These are phyloP conservation scores for Melozone crissalis DNA, from an alignment of 2,113 vertebrate genomes.

Conservation along the genomic window DNA sequence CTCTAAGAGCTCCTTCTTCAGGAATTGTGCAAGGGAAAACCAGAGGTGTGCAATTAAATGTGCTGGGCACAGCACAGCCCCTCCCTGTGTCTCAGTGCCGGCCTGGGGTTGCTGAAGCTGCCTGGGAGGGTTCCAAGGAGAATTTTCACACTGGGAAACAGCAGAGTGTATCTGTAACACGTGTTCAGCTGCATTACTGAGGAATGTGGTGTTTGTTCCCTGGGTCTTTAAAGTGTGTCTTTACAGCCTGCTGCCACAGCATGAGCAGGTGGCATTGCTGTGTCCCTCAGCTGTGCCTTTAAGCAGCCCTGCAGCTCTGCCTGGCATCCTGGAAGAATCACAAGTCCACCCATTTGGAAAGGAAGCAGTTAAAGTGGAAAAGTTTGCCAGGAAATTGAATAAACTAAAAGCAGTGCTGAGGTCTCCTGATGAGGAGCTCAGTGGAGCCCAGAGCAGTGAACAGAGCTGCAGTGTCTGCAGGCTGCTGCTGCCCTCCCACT, in stretches of 20 bases:
- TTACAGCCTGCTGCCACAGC: accelerated
- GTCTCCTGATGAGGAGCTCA: not conserved
- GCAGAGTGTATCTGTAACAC: not conserved
- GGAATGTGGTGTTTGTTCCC: not conserved
- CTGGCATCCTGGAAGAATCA: not conserved
- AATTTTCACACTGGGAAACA: not conserved
- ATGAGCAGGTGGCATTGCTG: not conserved
- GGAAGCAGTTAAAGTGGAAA: constrained; percentile 36
- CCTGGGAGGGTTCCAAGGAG: not conserved
- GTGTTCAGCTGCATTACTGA: not conserved
- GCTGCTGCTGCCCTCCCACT: constrained; percentile 27
- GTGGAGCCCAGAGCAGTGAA: not conserved
- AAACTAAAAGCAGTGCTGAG: not conserved
- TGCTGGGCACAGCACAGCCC: not conserved
- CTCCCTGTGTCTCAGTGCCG: not conserved
- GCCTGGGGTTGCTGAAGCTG: not conserved
- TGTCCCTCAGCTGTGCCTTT: not conserved
- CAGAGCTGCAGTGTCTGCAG: constrained; percentile 3
- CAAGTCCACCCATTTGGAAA: not conserved
- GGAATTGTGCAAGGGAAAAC: not conserved
- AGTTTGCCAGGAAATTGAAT: constrained; percentile 54
- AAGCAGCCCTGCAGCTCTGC: not conserved
- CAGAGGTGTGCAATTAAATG: not conserved
- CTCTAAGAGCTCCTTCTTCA: not conserved
- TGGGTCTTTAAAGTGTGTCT: not conserved